Evolutionary conservation across 2,113 vertebrate species (phyloP).

Genomic region (Galbula dea): DNA sequence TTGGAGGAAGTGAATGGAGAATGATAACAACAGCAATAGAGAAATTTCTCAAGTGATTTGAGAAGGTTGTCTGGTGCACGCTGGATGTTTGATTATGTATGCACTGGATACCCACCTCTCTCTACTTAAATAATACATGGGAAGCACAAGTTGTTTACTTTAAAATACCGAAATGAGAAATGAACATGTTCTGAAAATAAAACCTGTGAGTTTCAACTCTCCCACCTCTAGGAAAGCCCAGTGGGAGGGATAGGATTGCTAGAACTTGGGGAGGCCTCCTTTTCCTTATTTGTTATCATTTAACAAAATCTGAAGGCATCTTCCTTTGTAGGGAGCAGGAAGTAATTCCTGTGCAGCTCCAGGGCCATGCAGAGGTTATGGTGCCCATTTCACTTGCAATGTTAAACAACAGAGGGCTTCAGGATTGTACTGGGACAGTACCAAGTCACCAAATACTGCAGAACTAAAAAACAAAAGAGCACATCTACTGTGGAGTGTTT

Average conservation of each 20-base stretch:
- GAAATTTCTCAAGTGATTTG: constrained; percentile 25
- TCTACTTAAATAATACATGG: constrained; percentile 63
- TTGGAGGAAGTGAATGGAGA: constrained; percentile 56
- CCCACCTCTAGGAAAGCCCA: constrained; percentile 7
- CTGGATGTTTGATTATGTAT: constrained; percentile 50
- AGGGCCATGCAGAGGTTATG: neutral
- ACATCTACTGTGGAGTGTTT: neutral
- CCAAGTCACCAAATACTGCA: neutral
- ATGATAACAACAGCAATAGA: constrained; percentile 20
- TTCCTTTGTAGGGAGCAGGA: constrained; percentile 38
- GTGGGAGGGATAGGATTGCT: constrained; percentile 40
- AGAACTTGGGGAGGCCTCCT: neutral
- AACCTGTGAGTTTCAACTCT: constrained; percentile 40
- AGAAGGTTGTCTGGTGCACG: constrained; percentile 1
- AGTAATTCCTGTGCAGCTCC: constrained; percentile 5
- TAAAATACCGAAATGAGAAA: constrained; percentile 62
- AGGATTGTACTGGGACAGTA: neutral
- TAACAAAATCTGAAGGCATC: constrained; percentile 49
- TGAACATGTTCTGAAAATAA: constrained; percentile 60
- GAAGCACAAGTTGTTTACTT: constrained; percentile 59
- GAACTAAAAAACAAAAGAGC: neutral
- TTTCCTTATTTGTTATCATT: constrained; percentile 50
- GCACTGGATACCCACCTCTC: constrained; percentile 44
- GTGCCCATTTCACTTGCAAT: constrained; percentile 12
- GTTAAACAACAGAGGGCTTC: neutral